Evolutionary conservation across 2,888 invertebrate species (phyloP), one percentile per base, ranked within the genome.

Genomic region (Drosophila neonasuta): DNA sequence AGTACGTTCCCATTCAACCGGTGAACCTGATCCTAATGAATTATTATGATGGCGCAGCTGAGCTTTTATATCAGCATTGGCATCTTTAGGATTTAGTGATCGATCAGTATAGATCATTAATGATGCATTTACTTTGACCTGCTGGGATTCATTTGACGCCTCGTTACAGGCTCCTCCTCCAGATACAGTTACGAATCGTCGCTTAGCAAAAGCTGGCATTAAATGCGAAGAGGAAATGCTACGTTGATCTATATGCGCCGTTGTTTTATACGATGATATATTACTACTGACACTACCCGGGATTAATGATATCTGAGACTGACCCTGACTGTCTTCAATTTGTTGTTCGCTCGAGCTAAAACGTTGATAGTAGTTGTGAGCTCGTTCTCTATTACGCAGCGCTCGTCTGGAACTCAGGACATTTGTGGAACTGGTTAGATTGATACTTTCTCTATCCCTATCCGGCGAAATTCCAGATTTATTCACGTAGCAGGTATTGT

Each of bases 171-270:
- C 66, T 1, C 60, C 42, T 44, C 45, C 68, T 1, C 61, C 58
- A 41, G 46, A 41, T 32, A 72, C 24, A 32, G 72, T 57, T 0
- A 70, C 77, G 34, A 89, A 86, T 5, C 89, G 88, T 3, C 89
- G 86, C 69, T 91, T 91, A 1, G 87, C 90, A 85, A 91, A 91
- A 17, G 90, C 90, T 15, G 91, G 91, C 91, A 91, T 90, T 51
- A 91, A 82, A 80, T 90, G 90, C 5, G 90, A 78, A 9, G 90
- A 90, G 3, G 90, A 90, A 68, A 90, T 90, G 65, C 89, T 90
- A 0, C 90, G 88, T 69, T 91, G 90, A 75, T 90, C 90, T 29
- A 90, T 79, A 39, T 79, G 80, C 10, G 71, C 71, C 15, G 86
- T 71, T 13, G 86, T 81, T 15, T 88, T 87, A 46, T 72, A 71